A percentile compares a stretch with the other conserved stretches of the same genome.
Conservation (phyloP, 2,888 invertebrate species). For the Laspeyria flexula region DNA sequence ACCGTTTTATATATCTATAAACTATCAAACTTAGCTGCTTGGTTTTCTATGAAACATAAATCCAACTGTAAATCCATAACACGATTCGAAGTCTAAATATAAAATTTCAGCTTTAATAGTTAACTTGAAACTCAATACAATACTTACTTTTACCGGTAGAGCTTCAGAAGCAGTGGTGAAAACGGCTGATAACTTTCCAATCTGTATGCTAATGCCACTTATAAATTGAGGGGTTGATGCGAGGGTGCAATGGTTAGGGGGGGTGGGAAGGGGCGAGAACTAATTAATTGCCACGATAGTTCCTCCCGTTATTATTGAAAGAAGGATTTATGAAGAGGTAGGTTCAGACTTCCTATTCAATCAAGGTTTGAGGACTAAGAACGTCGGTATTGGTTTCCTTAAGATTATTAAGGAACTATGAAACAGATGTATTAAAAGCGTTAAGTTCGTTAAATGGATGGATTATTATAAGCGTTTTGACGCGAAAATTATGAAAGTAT, state of each 20-base stretch:
- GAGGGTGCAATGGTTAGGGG: slow-evolving; percentile 24
- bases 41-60: too few species aligned
- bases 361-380: slow-evolving; percentile 11
- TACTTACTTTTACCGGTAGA: slow-evolving; percentile 23
- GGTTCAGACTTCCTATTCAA: slow-evolving; percentile 29
- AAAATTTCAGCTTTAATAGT: too few species aligned
- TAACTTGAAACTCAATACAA: too few species aligned
- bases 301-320: slow-evolving; percentile 49
- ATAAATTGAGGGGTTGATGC: slow-evolving; percentile 51
- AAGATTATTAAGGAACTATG: neutral
- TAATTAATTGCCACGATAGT: slow-evolving; percentile 62
- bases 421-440: too few species aligned
- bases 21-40: too few species aligned
- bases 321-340: slow-evolving; percentile 45
- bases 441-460: too few species aligned
- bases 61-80: too few species aligned
- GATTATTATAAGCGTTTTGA: too few species aligned
- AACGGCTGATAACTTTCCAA: slow-evolving; percentile 69
- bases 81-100: too few species aligned
- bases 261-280: slow-evolving; percentile 27
- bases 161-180: slow-evolving; percentile 24
- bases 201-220: slow-evolving; percentile 76
- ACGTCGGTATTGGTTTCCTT: slow-evolving; percentile 13
- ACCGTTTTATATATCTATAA: too few species aligned
- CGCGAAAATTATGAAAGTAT: too few species aligned